Base-by-base conservation (phyloP, 2,888 invertebrate genomes). In the Graphium colonna region DNA sequence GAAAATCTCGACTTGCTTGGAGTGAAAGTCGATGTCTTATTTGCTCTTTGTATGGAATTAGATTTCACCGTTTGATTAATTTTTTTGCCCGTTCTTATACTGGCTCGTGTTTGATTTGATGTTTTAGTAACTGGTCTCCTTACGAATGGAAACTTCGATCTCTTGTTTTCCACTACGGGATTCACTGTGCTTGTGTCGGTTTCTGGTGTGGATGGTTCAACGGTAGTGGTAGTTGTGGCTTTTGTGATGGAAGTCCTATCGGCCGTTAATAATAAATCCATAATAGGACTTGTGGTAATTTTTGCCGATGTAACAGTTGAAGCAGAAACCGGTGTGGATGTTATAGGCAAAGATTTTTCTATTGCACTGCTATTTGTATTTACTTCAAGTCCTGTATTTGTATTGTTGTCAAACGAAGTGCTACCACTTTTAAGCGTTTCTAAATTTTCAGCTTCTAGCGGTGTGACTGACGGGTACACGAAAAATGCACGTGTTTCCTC, bases 401-500 rank as follows among this genome's bases (percentile, higher is more conserved):
- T 73, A 28, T 75, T 79, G 8, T 68, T 65, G 62, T 82, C 82
- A 31, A 83, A 75, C 65, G 12, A 12, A 36, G 2, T 10, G n/a
- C n/a, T 36, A 12, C 4, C 12, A 12, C 4, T 1, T 4, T 81
- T 78, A 1, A 79, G 52, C 1, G 82, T 68, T 51, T 83, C 68
- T 15, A 82, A 81, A 1, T 63, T 72, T 33, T 79, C 72, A 55
- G 86, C 78, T 54, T 77, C 69, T 61, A 80, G 76, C 15, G 76
- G 68, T 17, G 75, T 65, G 9, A 88, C 73, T 7, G 87, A 79
- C 2, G 91, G 90, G 61, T 90, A 91, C 0, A 91, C 87, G 1
- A 88, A 69, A 64, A 86, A 90, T 0, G 89, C 87, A 61, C 82
- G 78, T 21, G 73, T 79, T n/a, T 62, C 66, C 31, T 58, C 60